These are phyloP conservation scores for Bergia sp. DNA, from an alignment of 92 coral and sea anemone species.

Conservation along the genomic window DNA sequence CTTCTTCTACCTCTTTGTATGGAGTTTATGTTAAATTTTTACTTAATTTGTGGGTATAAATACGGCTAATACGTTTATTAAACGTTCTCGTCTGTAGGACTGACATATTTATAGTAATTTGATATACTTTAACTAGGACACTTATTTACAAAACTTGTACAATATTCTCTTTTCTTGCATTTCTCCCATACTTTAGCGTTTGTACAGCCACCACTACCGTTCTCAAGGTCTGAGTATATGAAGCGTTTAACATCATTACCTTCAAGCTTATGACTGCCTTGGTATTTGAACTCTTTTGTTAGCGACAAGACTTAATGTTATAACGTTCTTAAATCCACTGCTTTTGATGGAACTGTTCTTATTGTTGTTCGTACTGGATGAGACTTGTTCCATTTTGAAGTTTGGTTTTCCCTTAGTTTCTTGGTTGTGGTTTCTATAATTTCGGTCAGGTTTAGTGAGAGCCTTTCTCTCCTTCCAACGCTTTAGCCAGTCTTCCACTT, in stretches of 20 bases:
- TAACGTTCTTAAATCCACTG: background rate
- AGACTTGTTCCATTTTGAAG: too few relatives aligned
- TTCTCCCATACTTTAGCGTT: too few relatives aligned
- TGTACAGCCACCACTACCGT: too few relatives aligned
- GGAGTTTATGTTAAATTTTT: too few relatives aligned
- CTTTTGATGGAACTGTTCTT: background rate
- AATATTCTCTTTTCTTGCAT: background rate
- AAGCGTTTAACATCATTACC: background rate
- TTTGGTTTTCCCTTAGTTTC: background rate
- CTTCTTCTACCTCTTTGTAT: too few relatives aligned
- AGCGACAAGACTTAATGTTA: background rate
- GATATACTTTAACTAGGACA: background rate
- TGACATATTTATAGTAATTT: too few relatives aligned
- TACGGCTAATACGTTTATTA: too few relatives aligned
- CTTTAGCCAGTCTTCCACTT: slow-evolving; percentile 58
- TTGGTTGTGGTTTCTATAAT: background rate
- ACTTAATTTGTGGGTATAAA: too few relatives aligned
- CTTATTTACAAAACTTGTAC: too few relatives aligned
- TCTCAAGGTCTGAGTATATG: background rate
- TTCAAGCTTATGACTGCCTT: background rate
- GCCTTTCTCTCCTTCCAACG: slow-evolving; percentile 24
- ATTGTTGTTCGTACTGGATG: too few relatives aligned
- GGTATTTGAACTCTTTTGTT: background rate
- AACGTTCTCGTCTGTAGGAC: too few relatives aligned
- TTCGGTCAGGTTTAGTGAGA: background rate